Conservation (phyloP, 2,113 vertebrate genomes). For the Vimba vimba region DNA sequence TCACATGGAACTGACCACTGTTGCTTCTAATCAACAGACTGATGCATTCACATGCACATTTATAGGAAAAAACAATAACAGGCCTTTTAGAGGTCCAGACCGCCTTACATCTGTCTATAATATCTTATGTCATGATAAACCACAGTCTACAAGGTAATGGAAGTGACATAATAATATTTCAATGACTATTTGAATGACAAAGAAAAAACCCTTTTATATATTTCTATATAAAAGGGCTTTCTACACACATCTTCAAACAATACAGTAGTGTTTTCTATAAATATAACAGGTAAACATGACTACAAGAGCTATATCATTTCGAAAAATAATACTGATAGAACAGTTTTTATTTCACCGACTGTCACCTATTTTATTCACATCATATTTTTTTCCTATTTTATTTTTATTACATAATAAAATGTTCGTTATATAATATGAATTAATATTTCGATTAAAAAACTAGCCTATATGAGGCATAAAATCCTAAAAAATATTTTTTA, state of each 20-base stretch:
- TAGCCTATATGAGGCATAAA: neutral
- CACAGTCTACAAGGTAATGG: neutral
- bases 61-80: neutral
- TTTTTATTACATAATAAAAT: neutral
- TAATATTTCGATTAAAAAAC: neutral
- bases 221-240: too few relatives aligned
- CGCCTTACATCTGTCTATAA: neutral
- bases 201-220: too few relatives aligned
- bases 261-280: too few relatives aligned
- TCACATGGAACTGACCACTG: constrained; percentile 15
- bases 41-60: neutral
- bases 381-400: neutral
- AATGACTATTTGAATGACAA: neutral
- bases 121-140: neutral
- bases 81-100: neutral
- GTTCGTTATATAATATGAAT: neutral
- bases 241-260: too few relatives aligned
- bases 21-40: neutral
- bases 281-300: neutral
- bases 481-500: neutral
- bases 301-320: neutral
- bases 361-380: neutral
- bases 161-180: neutral
- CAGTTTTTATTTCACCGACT: neutral
- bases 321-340: neutral